A percentile compares a stretch with the other conserved stretches of the same genome.
Conservation (phyloP, 53 echinoderm and acorn worm species). For the Mesocentrotus franciscanus region DNA sequence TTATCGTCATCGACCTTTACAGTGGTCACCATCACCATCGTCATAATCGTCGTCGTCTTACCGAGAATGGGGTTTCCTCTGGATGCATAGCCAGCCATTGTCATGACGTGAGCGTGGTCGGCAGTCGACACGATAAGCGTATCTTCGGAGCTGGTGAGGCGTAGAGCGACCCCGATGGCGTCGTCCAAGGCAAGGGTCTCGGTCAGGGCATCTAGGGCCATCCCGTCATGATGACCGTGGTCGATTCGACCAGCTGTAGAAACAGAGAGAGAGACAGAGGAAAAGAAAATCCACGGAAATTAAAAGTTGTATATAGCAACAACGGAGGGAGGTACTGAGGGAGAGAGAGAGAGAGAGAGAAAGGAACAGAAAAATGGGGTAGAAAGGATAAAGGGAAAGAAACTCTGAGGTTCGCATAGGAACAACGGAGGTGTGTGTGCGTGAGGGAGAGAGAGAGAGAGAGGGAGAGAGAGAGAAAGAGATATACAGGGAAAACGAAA, state of each 20-base stretch:
- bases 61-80: constrained; percentile 87
- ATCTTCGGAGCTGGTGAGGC: constrained; percentile 71
- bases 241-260: constrained; percentile 79
- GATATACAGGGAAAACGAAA: too few species aligned
- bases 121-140: constrained; percentile 83
- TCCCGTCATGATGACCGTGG: constrained; percentile 79
- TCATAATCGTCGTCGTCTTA: constrained; percentile 46
- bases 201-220: constrained; percentile 71
- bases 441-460: background rate
- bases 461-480: too few species aligned
- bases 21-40: background rate
- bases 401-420: background rate
- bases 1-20: background rate
- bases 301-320: too few species aligned
- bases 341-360: background rate
- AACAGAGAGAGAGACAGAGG: background rate
- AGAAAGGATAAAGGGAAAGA: background rate
- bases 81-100: constrained; percentile 77
- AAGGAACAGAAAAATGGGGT: too few species aligned
- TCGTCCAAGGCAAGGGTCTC: constrained; percentile 83
- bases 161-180: constrained; percentile 74
- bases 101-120: constrained; percentile 85
- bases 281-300: background rate
- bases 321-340: too few species aligned
- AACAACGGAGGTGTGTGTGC: background rate